phyloP scores from a whole-genome alignment of 2,888 invertebrate species.

The Fragum sueziense region DNA sequence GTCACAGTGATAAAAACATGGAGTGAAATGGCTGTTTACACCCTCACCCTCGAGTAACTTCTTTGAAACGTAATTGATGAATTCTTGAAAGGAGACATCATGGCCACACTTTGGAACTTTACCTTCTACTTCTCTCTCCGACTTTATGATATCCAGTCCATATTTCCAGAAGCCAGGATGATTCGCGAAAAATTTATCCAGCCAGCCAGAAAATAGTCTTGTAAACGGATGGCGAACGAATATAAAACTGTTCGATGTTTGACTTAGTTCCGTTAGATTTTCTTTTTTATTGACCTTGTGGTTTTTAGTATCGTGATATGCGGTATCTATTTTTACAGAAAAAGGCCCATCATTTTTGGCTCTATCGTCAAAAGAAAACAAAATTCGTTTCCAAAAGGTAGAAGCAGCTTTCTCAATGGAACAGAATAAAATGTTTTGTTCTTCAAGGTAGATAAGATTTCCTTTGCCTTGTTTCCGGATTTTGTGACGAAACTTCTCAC shows the following conservation, averaged over 20 bases:
- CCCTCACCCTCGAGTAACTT: slow-evolving; percentile 25
- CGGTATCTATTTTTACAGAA: slow-evolving; percentile 1
- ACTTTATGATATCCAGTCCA: slow-evolving; percentile 39
- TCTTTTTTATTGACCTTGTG: background rate
- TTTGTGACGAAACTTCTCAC: background rate
- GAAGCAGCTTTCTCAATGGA: background rate
- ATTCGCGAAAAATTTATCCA: slow-evolving; percentile 63
- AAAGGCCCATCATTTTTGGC: background rate
- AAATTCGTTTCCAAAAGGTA: background rate
- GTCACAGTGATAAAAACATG: slow-evolving; percentile 61
- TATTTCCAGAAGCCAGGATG: slow-evolving; percentile 56
- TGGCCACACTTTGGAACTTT: slow-evolving; percentile 55
- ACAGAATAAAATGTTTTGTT: background rate
- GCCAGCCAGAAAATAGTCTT: slow-evolving; percentile 62
- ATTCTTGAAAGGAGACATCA: slow-evolving; percentile 63
- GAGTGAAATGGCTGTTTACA: slow-evolving; percentile 61
- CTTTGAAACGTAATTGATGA: slow-evolving; percentile 50
- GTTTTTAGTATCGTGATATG: background rate
- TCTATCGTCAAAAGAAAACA: background rate
- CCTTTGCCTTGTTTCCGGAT: background rate
- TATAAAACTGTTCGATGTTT: slow-evolving; percentile 27
- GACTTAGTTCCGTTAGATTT: background rate
- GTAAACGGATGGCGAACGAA: slow-evolving; percentile 63
- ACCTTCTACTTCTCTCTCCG: slow-evolving; percentile 37
- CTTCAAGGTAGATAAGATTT: background rate